phyloP scores from a whole-genome alignment of 2,888 invertebrate genomes.

The Bimastos eiseni region DNA sequence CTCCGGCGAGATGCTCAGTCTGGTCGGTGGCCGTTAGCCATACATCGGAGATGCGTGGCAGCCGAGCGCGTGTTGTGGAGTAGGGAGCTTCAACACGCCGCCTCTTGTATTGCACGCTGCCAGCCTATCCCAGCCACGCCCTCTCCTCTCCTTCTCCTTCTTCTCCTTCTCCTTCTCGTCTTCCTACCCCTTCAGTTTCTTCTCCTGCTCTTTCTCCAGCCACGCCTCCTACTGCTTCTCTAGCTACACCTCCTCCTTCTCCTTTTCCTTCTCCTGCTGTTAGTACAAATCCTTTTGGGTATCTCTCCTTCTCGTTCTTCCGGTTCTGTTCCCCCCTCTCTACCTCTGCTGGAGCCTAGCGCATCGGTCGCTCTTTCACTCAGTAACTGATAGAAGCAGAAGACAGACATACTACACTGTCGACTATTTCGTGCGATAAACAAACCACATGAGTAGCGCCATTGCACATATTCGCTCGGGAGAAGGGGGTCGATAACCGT shows the following conservation, averaged over 20 bases:
- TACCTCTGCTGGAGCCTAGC: background rate
- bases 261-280: background rate
- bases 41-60: background rate
- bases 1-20: background rate
- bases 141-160: background rate
- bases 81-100: background rate
- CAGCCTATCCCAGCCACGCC: too few species aligned
- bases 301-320: background rate
- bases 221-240: background rate
- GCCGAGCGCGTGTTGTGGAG: background rate
- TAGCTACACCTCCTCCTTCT: background rate
- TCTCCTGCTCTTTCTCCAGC: background rate
- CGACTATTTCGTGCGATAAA: background rate
- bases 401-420: background rate
- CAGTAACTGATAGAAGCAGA: background rate
- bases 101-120: background rate
- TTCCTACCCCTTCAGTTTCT: background rate
- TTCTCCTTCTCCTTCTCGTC: background rate
- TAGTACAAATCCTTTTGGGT: background rate
- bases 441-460: background rate
- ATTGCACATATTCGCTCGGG: background rate
- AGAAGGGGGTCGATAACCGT: background rate
- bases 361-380: background rate
- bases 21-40: conserved; percentile 4
- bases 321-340: background rate